phyloP scores from a whole-genome alignment of 2,113 vertebrate genomes.

The Eurystomus gularis region DNA sequence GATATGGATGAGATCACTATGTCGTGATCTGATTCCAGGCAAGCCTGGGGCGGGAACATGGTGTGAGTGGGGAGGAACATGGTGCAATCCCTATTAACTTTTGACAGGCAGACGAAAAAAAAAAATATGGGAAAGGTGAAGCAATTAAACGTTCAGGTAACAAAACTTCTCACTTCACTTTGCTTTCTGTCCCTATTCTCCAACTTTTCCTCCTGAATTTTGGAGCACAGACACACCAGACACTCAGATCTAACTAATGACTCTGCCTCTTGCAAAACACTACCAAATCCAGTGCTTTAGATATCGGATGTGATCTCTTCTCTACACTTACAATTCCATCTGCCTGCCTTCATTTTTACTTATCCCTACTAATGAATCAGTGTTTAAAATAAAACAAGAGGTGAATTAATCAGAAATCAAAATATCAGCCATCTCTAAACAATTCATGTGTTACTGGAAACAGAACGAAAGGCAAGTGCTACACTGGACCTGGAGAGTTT shows the following conservation, averaged over 20 bases:
- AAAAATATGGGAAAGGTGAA: neutral
- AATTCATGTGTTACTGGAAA: neutral
- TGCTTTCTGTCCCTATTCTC: neutral
- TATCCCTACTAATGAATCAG: neutral
- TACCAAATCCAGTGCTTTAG: neutral
- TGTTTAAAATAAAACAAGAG: neutral
- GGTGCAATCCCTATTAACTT: neutral
- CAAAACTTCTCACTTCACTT: neutral
- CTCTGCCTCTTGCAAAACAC: neutral
- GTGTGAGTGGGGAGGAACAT: neutral
- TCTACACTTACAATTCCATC: neutral
- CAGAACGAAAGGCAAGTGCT: neutral
- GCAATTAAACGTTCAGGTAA: neutral
- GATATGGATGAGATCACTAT: neutral
- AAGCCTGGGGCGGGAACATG: neutral
- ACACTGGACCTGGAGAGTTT: neutral
- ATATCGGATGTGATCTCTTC: neutral
- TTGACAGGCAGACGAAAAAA: neutral
- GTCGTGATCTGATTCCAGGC: neutral
- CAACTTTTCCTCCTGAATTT: neutral
- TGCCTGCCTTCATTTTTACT: neutral
- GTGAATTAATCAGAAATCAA: neutral
- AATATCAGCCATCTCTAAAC: neutral
- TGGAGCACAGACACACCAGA: neutral
- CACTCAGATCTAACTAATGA: neutral